Conservation (phyloP, 2,888 invertebrate genomes). For the Linyphia triangularis region DNA sequence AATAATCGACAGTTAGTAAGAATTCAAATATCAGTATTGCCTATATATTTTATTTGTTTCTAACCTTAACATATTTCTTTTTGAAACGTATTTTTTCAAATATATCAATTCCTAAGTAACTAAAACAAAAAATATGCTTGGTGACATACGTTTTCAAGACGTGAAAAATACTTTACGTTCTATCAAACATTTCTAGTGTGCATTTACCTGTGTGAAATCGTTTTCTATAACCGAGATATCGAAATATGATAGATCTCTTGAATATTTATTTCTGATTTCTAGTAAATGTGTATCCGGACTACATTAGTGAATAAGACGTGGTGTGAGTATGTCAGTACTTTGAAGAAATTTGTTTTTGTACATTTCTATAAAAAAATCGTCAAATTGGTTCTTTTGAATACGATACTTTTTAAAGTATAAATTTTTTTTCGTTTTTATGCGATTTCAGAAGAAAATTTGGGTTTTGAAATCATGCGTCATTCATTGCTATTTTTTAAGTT, state of each 20-base stretch:
- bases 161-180: constrained; percentile 33
- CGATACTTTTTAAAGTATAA: too few relatives aligned
- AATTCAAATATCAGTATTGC: too few relatives aligned
- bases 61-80: constrained; percentile 8
- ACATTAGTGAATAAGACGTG: not conserved
- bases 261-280: constrained; percentile 28
- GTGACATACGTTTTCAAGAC: constrained; percentile 17
- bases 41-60: not conserved
- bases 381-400: too few relatives aligned
- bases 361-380: too few relatives aligned
- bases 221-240: constrained; percentile 27
- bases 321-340: not conserved
- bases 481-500: too few relatives aligned
- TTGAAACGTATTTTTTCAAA: constrained; percentile 17
- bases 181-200: constrained; percentile 27
- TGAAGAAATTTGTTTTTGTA: not conserved
- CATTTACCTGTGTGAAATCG: constrained; percentile 24
- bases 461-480: too few relatives aligned
- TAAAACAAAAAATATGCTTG: constrained; percentile 1
- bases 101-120: constrained; percentile 24
- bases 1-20: too few relatives aligned
- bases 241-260: constrained; percentile 26
- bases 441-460: too few relatives aligned
- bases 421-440: too few relatives aligned
- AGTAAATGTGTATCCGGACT: constrained; percentile 3